These are phyloP conservation scores for Solen grandis DNA, from an alignment of 1,140 invertebrate species.

Conservation along the genomic window DNA sequence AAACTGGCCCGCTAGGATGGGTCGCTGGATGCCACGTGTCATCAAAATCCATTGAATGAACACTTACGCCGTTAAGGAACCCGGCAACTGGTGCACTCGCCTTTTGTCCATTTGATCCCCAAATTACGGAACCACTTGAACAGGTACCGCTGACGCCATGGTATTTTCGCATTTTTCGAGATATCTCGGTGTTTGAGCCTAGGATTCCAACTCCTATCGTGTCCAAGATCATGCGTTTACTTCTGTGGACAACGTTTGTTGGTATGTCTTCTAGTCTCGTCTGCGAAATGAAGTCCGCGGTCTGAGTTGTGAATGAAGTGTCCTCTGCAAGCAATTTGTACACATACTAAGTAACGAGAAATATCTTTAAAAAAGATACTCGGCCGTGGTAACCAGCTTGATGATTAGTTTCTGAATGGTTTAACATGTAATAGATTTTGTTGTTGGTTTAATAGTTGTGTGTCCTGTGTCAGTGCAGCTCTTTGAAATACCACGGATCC, in stretches of 20 bases:
- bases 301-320: slow-evolving; percentile 58
- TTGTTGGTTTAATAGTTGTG: no score
- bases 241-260: slow-evolving; percentile 59
- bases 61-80: slow-evolving; percentile 69
- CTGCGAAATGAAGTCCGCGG: slow-evolving; percentile 59
- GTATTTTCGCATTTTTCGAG: slow-evolving; percentile 54
- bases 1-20: slow-evolving; percentile 71
- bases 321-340: no score
- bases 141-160: background rate
- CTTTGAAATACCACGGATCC: no score
- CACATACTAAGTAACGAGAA: no score
- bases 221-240: slow-evolving; percentile 72
- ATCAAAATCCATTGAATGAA: slow-evolving; percentile 75
- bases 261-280: slow-evolving; percentile 61
- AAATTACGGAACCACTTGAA: slow-evolving; percentile 47
- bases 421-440: no score
- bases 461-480: no score
- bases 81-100: slow-evolving; percentile 63
- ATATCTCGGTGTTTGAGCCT: slow-evolving; percentile 67
- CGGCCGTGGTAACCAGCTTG: no score
- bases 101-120: slow-evolving; percentile 63
- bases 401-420: no score
- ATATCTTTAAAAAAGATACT: no score
- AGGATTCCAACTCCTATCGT: slow-evolving; percentile 71
- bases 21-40: slow-evolving; percentile 75